Evolutionary conservation across 2,113 vertebrate genomes (phyloP).

Genomic region (Pimephales promelas): DNA sequence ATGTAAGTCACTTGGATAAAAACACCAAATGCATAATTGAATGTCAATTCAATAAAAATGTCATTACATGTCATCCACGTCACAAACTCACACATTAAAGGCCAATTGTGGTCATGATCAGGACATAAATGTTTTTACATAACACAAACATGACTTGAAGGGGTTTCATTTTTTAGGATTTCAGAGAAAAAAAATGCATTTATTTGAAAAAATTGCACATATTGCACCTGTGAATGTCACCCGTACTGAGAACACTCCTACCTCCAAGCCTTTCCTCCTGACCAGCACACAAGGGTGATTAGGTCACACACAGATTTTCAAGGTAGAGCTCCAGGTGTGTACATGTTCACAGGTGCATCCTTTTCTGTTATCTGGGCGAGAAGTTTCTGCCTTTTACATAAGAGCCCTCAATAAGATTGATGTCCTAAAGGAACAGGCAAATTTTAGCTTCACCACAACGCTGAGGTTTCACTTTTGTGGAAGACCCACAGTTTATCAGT

Average conservation of each 20-base stretch:
- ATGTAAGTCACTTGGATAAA: not conserved
- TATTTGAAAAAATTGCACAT: not conserved
- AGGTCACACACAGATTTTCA: not conserved
- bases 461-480: constrained; percentile 73
- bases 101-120: no score
- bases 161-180: not conserved
- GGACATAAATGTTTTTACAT: no score
- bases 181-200: not conserved
- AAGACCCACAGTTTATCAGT: constrained; percentile 66
- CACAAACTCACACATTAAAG: no score
- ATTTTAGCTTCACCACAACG: constrained; percentile 67
- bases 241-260: constrained; percentile 10
- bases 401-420: constrained; percentile 60
- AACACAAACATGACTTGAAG: not conserved
- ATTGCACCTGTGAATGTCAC: not conserved
- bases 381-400: constrained; percentile 39
- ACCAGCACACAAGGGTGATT: not conserved
- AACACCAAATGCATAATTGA: not conserved
- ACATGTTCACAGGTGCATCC: constrained; percentile 38
- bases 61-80: no score
- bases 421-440: constrained; percentile 64
- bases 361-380: constrained; percentile 17
- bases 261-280: not conserved
- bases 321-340: constrained; percentile 45
- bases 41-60: not conserved